phyloP scores from a whole-genome alignment of 2,113 vertebrate species.

The Mormoops blainvillei region DNA sequence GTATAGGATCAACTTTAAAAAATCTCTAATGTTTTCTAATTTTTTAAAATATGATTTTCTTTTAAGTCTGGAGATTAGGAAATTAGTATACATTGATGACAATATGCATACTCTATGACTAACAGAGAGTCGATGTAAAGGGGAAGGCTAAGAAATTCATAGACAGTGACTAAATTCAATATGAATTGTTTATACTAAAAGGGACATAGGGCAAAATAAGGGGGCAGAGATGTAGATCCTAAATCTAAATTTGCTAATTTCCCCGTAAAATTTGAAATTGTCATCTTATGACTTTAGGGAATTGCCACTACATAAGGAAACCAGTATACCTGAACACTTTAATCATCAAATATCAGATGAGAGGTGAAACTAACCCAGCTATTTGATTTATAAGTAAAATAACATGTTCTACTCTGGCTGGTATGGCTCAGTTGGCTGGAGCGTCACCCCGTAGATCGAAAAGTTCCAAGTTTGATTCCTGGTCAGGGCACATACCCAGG shows the following conservation, averaged over 20 bases:
- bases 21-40: not conserved
- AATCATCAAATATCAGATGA: not conserved
- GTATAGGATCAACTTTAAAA: not conserved
- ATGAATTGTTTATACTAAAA: not conserved
- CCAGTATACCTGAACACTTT: not conserved
- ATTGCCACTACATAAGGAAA: not conserved
- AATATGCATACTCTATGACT: not conserved
- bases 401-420: not conserved
- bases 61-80: not conserved
- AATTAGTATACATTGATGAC: not conserved
- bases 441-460: no score
- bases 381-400: slow-evolving; percentile 1
- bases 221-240: not conserved
- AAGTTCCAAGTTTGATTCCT: no score
- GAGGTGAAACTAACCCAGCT: not conserved
- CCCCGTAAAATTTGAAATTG: not conserved
- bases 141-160: not conserved
- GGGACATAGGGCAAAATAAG: not conserved
- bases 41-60: not conserved
- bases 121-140: not conserved
- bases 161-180: not conserved
- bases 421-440: no score
- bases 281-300: not conserved
- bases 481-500: no score
- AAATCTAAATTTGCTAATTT: not conserved